A percentile compares a stretch with the other conserved stretches of the same genome.
phyloP scores from a whole-genome alignment of 2,888 invertebrate species.

The Dione juno region DNA sequence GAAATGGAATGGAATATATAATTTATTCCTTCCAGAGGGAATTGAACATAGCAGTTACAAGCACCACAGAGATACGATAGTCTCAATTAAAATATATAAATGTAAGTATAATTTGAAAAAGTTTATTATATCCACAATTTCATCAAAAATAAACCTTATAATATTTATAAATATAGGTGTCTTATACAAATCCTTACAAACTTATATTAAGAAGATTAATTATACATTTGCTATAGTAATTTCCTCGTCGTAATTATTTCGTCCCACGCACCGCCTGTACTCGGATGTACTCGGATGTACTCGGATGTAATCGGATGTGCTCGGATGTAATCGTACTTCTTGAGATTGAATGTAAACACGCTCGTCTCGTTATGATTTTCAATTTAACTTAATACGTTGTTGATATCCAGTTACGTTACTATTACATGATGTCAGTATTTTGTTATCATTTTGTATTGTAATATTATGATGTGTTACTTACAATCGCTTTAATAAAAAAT shows the following conservation, averaged over 20 bases:
- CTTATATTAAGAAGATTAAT: conserved; percentile 17
- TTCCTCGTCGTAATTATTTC: conserved; percentile 13
- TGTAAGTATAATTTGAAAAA: not conserved
- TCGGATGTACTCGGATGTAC: too few relatives aligned
- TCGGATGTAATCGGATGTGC: not conserved
- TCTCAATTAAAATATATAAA: too few relatives aligned
- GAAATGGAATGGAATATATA: too few relatives aligned
- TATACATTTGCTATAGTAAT: conserved; percentile 15
- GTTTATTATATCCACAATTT: not conserved
- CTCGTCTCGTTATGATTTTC: conserved; percentile 21
- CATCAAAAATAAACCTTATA: not conserved
- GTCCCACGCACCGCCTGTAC: conserved; percentile 9
- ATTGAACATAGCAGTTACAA: too few relatives aligned
- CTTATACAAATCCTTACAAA: conserved; percentile 10
- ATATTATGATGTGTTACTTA: too few relatives aligned
- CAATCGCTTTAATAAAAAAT: too few relatives aligned
- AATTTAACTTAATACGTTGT: conserved; percentile 16
- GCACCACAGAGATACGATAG: too few relatives aligned
- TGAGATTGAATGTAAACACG: conserved; percentile 32
- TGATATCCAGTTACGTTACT: not conserved
- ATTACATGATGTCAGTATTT: not conserved
- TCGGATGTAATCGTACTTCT: not conserved
- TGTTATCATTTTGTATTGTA: not conserved
- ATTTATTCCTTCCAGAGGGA: too few relatives aligned
- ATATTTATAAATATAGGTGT: not conserved